phyloP scores from a whole-genome alignment of 2,113 vertebrate genomes.

The Pavo muticus region DNA sequence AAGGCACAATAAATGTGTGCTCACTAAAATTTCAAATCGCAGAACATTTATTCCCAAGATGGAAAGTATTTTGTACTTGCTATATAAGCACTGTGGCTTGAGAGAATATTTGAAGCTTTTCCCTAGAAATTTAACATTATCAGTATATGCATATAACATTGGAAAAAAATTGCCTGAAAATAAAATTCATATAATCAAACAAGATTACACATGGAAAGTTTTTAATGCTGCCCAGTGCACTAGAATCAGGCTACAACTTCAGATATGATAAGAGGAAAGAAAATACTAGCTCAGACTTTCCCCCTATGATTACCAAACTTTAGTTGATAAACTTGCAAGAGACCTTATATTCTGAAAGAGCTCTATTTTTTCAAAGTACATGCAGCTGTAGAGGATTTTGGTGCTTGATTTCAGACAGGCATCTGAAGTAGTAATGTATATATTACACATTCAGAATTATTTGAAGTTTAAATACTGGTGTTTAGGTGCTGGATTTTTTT shows the following conservation, averaged over 20 bases:
- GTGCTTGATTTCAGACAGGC: neutral
- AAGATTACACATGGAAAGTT: neutral
- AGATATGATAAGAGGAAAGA: neutral
- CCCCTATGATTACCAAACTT: neutral
- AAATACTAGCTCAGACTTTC: neutral
- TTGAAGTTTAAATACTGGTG: neutral
- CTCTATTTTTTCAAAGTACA: neutral
- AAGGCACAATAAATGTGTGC: neutral
- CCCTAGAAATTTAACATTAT: neutral
- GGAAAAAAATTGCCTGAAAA: neutral
- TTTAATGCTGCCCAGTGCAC: neutral
- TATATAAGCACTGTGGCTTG: neutral
- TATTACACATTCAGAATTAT: neutral
- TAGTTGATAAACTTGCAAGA: neutral
- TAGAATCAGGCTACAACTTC: neutral
- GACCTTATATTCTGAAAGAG: neutral
- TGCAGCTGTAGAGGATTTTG: neutral
- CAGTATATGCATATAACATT: neutral
- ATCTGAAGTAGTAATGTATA: neutral
- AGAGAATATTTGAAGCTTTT: neutral
- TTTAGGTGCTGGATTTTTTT: neutral
- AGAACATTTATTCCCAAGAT: neutral
- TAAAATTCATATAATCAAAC: neutral
- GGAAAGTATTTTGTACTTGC: neutral
- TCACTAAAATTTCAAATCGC: neutral